Base-by-base conservation (phyloP, 2,888 invertebrate genomes). In the Gortyna flavago region DNA sequence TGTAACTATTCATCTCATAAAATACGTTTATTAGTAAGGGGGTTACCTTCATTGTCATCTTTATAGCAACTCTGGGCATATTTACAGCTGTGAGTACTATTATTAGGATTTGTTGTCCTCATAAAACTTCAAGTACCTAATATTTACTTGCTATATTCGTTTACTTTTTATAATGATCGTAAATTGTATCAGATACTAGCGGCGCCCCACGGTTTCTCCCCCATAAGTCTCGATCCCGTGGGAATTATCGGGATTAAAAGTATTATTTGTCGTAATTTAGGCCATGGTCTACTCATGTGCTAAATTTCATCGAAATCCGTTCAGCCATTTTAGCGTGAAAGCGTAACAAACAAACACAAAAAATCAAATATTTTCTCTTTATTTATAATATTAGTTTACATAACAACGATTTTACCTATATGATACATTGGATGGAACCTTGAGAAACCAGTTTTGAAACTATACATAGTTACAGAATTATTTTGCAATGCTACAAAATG, bases 391-490 rank as follows among this genome's bases (percentile, higher is more conserved):
- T n/a, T 25, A n/a, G n/a, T n/a, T 57, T 11, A 57, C 4, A n/a
- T 35, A 44, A 16, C 5, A 44, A 59, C 41, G 16, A 59, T 44
- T 29, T 1, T 59, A 41, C 54, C n/a, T n/a, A n/a, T 29, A 41
- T 44, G 9, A 65, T 65, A 25, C 6, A 18, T 29, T 62, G 18
- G 18, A 44, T 44, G 29, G 11, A 32, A 75, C 64, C 80, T 75
- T 84, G 75, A 75, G 51, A 74, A 73, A 84, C 84, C 69, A 35
- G 71, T 75, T 80, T n/a, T 35, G 5, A 41, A 65, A 81, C 32
- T 35, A 61, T 11, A 57, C 11, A 57, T 38, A 44, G 11, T 7
- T 35, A 29, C 29, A 35, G 2, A 81, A 25, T 59, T 48, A 66
- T 35, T 61, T 66, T 62, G n/a, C 21, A 64, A 32, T 61, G 0